A percentile compares a stretch with the other conserved stretches of the same genome.
These are phyloP conservation scores for Myrmecophaga tridactyla DNA, from an alignment of 2,113 vertebrate species.

Conservation along the genomic window DNA sequence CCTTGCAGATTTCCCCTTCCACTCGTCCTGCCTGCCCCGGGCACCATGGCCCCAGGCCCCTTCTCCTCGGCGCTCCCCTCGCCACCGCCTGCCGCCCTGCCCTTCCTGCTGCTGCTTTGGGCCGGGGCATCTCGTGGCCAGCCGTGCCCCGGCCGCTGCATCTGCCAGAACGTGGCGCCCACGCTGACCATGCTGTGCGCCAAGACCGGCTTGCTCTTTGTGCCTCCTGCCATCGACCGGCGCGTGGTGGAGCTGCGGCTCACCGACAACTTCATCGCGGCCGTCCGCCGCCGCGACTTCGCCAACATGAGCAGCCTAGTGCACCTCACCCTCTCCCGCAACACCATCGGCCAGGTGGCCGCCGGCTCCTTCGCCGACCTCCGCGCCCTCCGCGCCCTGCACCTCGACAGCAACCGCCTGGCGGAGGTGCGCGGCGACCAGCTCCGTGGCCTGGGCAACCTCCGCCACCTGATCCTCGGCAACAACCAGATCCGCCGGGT, in stretches of 20 bases:
- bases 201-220: constrained; percentile 93
- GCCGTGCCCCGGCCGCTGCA: constrained; percentile 92
- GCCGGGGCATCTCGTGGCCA: constrained; percentile 84
- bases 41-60: constrained; percentile 73
- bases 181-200: constrained; percentile 95
- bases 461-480: constrained; percentile 94
- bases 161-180: constrained; percentile 94
- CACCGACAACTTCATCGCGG: constrained; percentile 96
- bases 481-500: constrained; percentile 95
- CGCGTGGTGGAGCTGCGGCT: constrained; percentile 94
- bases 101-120: constrained; percentile 88
- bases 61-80: constrained; percentile 52
- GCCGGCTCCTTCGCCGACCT: constrained; percentile 92
- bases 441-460: constrained; percentile 90
- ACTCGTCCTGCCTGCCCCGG: background rate
- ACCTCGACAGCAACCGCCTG: constrained; percentile 94
- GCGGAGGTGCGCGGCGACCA: constrained; percentile 88
- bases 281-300: constrained; percentile 92
- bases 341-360: constrained; percentile 93
- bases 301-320: constrained; percentile 97
- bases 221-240: constrained; percentile 93
- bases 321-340: constrained; percentile 95
- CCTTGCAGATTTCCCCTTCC: constrained; percentile 27
- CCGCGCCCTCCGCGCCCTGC: constrained; percentile 90
- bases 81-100: constrained; percentile 83